These are phyloP conservation scores for Ceratosolen solmsi DNA, from an alignment of 1,140 invertebrate species.

Conservation along the genomic window DNA sequence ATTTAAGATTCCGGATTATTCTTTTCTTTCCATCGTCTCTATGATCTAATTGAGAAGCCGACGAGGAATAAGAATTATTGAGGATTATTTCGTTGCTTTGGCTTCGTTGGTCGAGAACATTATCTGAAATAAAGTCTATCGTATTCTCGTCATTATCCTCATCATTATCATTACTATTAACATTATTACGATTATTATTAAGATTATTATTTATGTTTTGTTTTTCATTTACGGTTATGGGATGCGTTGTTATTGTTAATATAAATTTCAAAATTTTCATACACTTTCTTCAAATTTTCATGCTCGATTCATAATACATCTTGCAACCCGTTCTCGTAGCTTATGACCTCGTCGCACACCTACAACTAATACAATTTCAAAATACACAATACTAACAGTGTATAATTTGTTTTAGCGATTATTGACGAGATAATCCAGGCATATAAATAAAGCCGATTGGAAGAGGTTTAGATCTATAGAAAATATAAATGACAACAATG, in stretches of 20 bases:
- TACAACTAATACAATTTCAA: no score
- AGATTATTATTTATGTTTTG: no score
- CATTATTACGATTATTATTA: neutral
- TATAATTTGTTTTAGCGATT: neutral
- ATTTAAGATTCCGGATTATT: slow-evolving; percentile 22
- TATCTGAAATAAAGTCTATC: neutral
- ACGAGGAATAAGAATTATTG: neutral
- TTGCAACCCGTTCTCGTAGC: no score
- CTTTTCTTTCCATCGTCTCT: neutral
- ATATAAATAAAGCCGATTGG: neutral
- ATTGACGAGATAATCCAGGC: neutral
- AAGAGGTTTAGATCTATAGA: neutral
- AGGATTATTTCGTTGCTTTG: neutral
- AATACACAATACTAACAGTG: no score
- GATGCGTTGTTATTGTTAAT: no score
- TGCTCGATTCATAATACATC: no score
- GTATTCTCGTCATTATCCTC: neutral
- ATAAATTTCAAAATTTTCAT: no score
- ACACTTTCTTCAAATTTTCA: no score
- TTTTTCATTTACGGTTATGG: no score
- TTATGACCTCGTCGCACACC: no score
- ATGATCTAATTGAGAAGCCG: slow-evolving; percentile 25
- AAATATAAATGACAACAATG: neutral
- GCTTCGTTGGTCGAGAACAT: neutral
- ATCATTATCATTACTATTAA: neutral